Base-by-base conservation (phyloP, 2,113 vertebrate genomes). In the Propithecus coquereli region DNA sequence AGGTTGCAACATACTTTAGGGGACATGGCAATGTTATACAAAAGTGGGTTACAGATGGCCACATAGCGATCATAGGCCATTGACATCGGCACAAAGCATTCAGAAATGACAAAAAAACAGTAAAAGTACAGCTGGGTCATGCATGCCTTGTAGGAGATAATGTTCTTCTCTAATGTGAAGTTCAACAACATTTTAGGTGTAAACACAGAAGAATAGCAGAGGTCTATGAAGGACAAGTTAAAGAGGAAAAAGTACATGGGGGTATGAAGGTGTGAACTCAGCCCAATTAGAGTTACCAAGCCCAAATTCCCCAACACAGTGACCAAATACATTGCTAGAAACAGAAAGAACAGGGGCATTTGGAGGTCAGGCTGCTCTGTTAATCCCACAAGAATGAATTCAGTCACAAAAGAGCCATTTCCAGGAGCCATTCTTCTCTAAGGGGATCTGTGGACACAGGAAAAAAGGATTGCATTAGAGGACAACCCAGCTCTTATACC, bases 21-120 rank as follows among this genome's bases (percentile, higher is more conserved):
- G 2, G 92, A 84, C 94, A 97, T 93, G 63, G 1, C 9, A 23
- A 18, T 11, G 10, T 66, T 94, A 50, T 90, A 96, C 34, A 95
- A 6, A 1, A 97, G 92, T 59, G 95, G 92, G 34, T 92, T 87
- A 27, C 95, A 94, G 9, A 61, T 61, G 59, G 59, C 59, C 59
- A 61, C 25, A 61, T 61, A 61, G 59, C 25, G 59, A 2, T 61
- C 59, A 25, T 61, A 61, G 59, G 59, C 59, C 59, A 61, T 61
- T 61, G 59, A 61, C 25, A 61, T 11, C 25, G 27, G 59, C 10
- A 61, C 59, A 27, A 27, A 61, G 25, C 59, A 61, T 61, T 61
- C 59, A 61, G 25, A 61, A 61, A 61, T 27, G 25, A 9, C 59
- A 11, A 61, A 11, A 61, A 61, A 61, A 61, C 59, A 61, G 11